These are phyloP conservation scores for Daubentonia madagascariensis DNA, from an alignment of 2,113 vertebrate genomes.

Conservation along the genomic window DNA sequence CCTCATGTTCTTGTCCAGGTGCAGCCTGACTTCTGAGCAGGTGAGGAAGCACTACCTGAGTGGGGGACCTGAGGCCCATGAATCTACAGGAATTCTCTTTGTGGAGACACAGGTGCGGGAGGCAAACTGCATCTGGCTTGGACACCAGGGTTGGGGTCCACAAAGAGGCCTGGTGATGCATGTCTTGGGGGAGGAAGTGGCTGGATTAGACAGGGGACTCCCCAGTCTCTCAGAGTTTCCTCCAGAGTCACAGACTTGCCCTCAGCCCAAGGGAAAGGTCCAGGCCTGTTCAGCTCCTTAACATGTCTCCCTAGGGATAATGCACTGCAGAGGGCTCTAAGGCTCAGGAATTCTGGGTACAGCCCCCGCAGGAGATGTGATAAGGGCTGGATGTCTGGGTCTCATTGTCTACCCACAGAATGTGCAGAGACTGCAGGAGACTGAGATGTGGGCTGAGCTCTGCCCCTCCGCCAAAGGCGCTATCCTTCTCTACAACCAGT, in stretches of 20 bases:
- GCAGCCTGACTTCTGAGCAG: conserved; percentile 87
- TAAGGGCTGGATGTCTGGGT: neutral
- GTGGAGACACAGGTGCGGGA: conserved; percentile 82
- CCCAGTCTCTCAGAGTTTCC: neutral
- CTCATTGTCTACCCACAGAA: conserved; percentile 78
- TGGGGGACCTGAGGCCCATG: conserved; percentile 90
- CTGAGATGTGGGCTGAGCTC: conserved; percentile 88
- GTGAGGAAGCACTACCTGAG: conserved; percentile 86
- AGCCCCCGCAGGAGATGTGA: neutral
- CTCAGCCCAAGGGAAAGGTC: neutral
- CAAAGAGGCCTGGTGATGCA: neutral
- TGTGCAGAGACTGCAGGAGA: conserved; percentile 80
- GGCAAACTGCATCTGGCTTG: neutral
- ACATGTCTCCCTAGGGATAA: neutral
- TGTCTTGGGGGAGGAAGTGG: conserved; percentile 45
- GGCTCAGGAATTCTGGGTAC: neutral
- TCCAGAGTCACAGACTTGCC: neutral
- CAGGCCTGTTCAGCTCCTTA: neutral
- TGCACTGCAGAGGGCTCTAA: neutral
- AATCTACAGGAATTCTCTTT: conserved; percentile 91
- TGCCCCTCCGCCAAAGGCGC: conserved; percentile 95
- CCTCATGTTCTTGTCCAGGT: conserved; percentile 78
- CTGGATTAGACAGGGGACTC: neutral
- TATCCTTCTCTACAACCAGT: conserved; percentile 67
- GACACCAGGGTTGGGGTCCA: conserved; percentile 61